Percentiles rank a stretch among this genome's conserved stretches.
phyloP scores from a whole-genome alignment of 2,113 vertebrate genomes.

The Pangasianodon hypophthalmus region DNA sequence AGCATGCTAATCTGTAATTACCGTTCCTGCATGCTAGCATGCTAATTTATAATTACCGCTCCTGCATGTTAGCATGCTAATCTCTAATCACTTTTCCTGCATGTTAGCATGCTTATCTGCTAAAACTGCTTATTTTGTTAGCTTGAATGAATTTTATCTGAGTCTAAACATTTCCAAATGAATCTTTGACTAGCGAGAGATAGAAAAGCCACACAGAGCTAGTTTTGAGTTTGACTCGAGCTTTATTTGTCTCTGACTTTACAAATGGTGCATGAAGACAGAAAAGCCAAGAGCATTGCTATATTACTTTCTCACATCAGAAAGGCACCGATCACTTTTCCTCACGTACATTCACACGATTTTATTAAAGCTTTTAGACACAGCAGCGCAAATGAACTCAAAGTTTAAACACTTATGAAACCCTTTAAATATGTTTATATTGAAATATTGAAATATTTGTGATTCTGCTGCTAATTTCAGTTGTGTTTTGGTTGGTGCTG shows the following conservation, averaged over 20 bases:
- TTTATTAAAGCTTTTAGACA: conserved; percentile 35
- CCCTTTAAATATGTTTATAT: neutral
- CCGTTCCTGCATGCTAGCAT: too few species aligned
- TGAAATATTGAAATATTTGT: neutral
- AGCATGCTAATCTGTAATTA: too few species aligned
- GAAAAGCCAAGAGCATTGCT: conserved; percentile 22
- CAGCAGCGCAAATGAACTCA: conserved; percentile 19
- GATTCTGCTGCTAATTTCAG: neutral
- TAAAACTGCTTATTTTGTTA: neutral
- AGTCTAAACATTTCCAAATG: neutral
- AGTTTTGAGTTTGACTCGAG: neutral
- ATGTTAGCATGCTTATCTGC: too few species aligned
- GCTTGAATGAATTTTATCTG: neutral
- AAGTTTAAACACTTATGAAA: neutral
- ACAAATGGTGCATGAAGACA: conserved; percentile 37
- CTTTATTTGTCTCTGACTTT: conserved; percentile 17
- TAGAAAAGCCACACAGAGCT: neutral
- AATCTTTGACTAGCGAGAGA: neutral
- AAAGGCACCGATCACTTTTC: conserved; percentile 40
- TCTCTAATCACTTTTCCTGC: too few species aligned
- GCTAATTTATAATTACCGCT: too few species aligned
- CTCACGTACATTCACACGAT: conserved; percentile 21
- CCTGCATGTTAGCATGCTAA: neutral
- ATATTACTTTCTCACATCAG: conserved; percentile 3
- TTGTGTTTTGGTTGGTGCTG: neutral